Evolutionary conservation across 2,797 vertebrate genomes (phyloP).

Genomic region (Gadopsis marmoratus): DNA sequence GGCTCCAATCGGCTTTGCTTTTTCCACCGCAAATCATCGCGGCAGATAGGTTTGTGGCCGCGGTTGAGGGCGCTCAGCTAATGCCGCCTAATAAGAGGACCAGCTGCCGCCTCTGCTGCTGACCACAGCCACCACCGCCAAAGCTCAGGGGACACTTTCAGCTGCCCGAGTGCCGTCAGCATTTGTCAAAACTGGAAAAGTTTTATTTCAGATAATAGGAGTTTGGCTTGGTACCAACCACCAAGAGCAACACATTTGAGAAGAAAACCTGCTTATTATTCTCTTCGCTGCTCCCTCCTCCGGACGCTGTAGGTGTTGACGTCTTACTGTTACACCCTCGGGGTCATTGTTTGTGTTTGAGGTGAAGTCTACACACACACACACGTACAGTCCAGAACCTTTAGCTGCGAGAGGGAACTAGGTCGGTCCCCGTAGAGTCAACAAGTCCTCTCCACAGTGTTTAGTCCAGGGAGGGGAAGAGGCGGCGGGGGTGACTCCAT

Average conservation of each 20-base stretch:
- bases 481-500: slow-evolving; percentile 16
- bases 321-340: slow-evolving; percentile 37
- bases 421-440: slow-evolving; percentile 64
- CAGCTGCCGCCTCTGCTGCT: slow-evolving; percentile 60
- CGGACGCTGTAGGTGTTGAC: slow-evolving; percentile 18
- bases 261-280: neutral
- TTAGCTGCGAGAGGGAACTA: slow-evolving; percentile 67
- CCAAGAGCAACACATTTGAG: neutral
- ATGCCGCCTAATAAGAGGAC: slow-evolving; percentile 66
- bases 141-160: slow-evolving; percentile 28
- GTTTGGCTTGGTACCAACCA: neutral
- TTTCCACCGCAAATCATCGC: slow-evolving; percentile 78
- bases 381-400: slow-evolving; percentile 48
- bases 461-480: slow-evolving; percentile 18
- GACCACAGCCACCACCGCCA: slow-evolving; percentile 31
- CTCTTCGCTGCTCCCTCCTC: neutral
- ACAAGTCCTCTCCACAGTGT: slow-evolving; percentile 59
- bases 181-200: neutral
- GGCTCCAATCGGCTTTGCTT: slow-evolving; percentile 79
- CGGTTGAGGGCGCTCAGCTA: slow-evolving; percentile 69
- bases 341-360: slow-evolving; percentile 46
- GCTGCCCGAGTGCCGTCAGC: neutral
- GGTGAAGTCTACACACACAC: slow-evolving; percentile 37
- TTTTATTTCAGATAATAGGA: slow-evolving; percentile 10
- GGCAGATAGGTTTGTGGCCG: slow-evolving; percentile 59